These are phyloP conservation scores for Rhea americana DNA, from an alignment of 2,113 vertebrate species.

Conservation along the genomic window DNA sequence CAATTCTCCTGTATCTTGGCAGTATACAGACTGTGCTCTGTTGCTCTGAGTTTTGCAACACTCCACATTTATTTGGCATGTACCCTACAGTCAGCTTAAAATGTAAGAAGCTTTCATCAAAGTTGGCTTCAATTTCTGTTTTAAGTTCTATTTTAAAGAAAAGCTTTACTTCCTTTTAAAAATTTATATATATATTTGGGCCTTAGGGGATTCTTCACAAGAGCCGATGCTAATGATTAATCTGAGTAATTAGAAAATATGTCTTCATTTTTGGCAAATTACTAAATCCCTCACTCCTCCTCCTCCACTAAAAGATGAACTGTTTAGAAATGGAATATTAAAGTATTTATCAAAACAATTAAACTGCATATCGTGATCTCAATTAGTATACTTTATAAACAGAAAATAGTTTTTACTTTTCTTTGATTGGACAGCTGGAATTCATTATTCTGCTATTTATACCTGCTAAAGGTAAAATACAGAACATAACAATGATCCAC, in stretches of 20 bases:
- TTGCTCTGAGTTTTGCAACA: conserved; percentile 17
- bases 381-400: conserved; percentile 4
- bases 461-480: background rate
- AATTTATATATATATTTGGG: background rate
- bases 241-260: conserved; percentile 29
- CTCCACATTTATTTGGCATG: background rate
- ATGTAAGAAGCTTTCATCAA: background rate
- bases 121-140: background rate
- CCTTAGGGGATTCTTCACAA: conserved; percentile 12
- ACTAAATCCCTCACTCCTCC: background rate
- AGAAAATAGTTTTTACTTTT: conserved; percentile 14
- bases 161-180: background rate
- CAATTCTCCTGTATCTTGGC: background rate
- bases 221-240: conserved; percentile 14
- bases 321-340: conserved; percentile 19
- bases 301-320: background rate
- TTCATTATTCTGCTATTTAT: background rate
- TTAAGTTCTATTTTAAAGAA: conserved; percentile 46
- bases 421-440: background rate
- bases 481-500: background rate
- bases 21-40: background rate
- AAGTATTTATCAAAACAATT: conserved; percentile 38
- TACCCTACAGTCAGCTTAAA: conserved; percentile 23
- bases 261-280: conserved; percentile 41
- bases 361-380: background rate